A percentile compares a stretch with the other conserved stretches of the same genome.
Conservation (phyloP, 2,888 invertebrate species). For the Perizoma flavofasciatum region DNA sequence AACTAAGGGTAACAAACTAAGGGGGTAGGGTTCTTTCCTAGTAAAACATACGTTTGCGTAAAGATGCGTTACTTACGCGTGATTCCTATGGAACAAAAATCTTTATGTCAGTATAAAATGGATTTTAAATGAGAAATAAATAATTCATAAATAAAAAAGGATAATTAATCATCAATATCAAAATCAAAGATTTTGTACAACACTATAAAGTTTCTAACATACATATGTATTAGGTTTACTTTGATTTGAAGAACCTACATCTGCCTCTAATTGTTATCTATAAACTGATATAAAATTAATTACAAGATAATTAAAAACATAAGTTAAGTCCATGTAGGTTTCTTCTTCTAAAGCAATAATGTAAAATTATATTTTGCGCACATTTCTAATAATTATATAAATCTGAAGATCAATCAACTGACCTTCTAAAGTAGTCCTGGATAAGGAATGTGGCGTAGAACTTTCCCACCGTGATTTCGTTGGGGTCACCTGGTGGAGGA, state of each 20-base stretch:
- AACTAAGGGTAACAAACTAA: conserved; percentile 62
- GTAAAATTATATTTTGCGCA: not conserved
- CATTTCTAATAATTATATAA: not conserved
- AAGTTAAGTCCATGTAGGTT: too few relatives aligned
- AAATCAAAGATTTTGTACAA: too few relatives aligned
- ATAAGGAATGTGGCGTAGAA: conserved; percentile 99
- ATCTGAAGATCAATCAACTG: not conserved
- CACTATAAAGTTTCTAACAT: too few relatives aligned
- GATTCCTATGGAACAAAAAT: conserved; percentile 83
- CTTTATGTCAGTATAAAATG: conserved; percentile 63
- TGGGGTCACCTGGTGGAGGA: conserved; percentile 99
- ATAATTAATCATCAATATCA: conserved; percentile 8
- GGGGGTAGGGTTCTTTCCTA: conserved; percentile 56
- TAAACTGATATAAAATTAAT: too few relatives aligned
- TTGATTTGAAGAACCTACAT: too few relatives aligned
- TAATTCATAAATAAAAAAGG: conserved; percentile 18
- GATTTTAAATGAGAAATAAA: conserved; percentile 43
- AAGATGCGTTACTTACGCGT: conserved; percentile 78
- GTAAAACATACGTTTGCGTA: conserved; percentile 64
- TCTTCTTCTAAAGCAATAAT: too few relatives aligned
- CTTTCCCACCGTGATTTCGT: conserved; percentile 99
- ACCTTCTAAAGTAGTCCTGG: conserved; percentile 98
- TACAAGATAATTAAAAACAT: too few relatives aligned
- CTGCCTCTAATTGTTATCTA: too few relatives aligned
- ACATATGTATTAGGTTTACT: too few relatives aligned